Conservation (phyloP, 2,797 vertebrate species). For the Sebastes taczanowskii region DNA sequence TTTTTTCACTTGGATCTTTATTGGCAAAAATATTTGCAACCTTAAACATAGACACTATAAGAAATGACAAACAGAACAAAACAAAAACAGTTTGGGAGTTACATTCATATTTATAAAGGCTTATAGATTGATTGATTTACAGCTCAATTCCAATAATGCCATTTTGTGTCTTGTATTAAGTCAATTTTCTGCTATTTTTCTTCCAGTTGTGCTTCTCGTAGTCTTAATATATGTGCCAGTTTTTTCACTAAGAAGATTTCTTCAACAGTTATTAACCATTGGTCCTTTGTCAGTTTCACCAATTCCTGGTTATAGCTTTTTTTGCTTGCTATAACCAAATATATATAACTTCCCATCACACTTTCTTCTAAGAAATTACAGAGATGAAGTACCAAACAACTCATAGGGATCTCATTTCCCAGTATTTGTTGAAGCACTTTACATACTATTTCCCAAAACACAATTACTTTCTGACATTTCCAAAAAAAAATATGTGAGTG, state of each 20-base stretch:
- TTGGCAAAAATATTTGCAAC: not conserved
- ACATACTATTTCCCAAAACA: not conserved
- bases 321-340: not conserved
- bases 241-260: not conserved
- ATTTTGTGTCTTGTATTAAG: not conserved
- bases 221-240: fast-evolving
- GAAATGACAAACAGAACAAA: not conserved
- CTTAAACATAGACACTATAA: not conserved
- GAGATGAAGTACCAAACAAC: not conserved
- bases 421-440: not conserved
- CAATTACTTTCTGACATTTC: not conserved
- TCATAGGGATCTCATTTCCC: not conserved
- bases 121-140: too few relatives aligned
- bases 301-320: not conserved
- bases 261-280: not conserved
- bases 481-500: not conserved
- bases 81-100: not conserved
- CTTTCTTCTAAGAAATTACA: not conserved
- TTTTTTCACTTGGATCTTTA: not conserved
- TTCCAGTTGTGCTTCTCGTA: not conserved
- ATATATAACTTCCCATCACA: not conserved
- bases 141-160: not conserved
- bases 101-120: not conserved
- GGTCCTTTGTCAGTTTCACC: not conserved
- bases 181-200: not conserved